A percentile compares a stretch with the other conserved stretches of the same genome.
Evolutionary conservation across 2,797 vertebrate genomes (phyloP).

Genomic region (Mormyrops attenuatus): DNA sequence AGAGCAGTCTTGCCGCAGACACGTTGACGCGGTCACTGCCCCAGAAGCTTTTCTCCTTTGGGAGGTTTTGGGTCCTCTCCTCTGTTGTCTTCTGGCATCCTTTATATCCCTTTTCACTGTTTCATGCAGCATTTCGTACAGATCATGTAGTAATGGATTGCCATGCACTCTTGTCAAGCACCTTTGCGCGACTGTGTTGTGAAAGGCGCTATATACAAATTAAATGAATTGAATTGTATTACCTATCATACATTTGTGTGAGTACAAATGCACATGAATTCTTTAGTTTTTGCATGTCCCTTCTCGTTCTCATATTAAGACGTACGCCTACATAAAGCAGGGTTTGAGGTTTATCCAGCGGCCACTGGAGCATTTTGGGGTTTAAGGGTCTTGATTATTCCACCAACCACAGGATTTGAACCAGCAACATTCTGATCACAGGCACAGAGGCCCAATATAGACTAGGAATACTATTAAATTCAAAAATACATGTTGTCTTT

Average conservation of each 20-base stretch:
- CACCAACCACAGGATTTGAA: not conserved
- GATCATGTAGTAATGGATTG: not conserved
- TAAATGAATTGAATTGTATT: not conserved
- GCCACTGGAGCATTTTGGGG: not conserved
- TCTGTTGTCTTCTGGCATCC: not conserved
- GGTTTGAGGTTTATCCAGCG: not conserved
- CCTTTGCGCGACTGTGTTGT: not conserved
- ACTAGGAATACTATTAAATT: not conserved
- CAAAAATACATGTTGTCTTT: not conserved
- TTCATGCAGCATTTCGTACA: not conserved
- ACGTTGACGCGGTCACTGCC: not conserved
- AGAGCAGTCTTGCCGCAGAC: not conserved
- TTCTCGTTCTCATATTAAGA: not conserved
- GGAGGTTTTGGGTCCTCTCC: not conserved
- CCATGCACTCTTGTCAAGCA: not conserved
- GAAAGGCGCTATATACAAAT: not conserved
- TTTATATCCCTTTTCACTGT: not conserved
- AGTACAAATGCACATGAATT: not conserved
- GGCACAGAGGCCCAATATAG: not conserved
- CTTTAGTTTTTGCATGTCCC: not conserved
- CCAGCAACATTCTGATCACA: not conserved
- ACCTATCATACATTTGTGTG: not conserved
- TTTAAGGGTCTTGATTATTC: not conserved
- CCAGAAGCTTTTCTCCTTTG: not conserved
- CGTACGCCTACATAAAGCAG: not conserved